Conservation (phyloP, 2,797 vertebrate genomes). For the Scomberomorus guttatus region DNA sequence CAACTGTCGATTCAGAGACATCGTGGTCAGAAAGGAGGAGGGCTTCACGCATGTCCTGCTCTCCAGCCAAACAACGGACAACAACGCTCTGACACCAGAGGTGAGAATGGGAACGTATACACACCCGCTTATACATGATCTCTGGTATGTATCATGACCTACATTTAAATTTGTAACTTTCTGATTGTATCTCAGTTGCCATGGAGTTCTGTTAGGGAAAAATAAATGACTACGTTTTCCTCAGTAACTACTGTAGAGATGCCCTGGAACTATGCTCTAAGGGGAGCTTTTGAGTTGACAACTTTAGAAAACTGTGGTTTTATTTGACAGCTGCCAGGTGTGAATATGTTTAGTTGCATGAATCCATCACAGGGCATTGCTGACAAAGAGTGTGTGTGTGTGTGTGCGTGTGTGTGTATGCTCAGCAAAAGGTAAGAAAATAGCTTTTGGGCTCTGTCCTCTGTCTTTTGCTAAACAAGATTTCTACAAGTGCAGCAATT, state of each 20-base stretch:
- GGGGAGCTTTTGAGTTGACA: constrained; percentile 45
- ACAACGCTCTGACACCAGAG: constrained; percentile 97
- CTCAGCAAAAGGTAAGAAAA: constrained; percentile 14
- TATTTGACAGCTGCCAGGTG: constrained; percentile 58
- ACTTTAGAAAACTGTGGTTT: constrained; percentile 44
- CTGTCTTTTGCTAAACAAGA: constrained; percentile 39
- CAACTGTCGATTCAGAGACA: constrained; percentile 97
- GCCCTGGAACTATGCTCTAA: constrained; percentile 22
- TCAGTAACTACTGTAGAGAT: constrained; percentile 33
- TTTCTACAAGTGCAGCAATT: constrained; percentile 49
- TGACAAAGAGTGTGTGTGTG: background rate
- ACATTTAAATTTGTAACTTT: background rate
- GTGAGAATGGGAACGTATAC: constrained; percentile 79
- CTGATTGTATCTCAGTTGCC: constrained; percentile 13
- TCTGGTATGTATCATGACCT: background rate
- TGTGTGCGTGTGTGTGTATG: background rate
- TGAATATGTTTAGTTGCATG: constrained; percentile 42
- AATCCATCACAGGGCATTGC: constrained; percentile 30
- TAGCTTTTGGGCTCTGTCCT: constrained; percentile 6
- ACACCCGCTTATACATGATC: background rate
- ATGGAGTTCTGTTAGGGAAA: constrained; percentile 25
- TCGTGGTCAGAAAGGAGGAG: constrained; percentile 97
- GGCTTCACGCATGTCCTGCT: constrained; percentile 97
- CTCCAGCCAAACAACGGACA: constrained; percentile 97
- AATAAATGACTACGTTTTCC: constrained; percentile 37